A percentile compares a stretch with the other conserved stretches of the same genome.
These are phyloP conservation scores for Cepaea nemoralis DNA, from an alignment of 1,140 invertebrate genomes.

Conservation along the genomic window DNA sequence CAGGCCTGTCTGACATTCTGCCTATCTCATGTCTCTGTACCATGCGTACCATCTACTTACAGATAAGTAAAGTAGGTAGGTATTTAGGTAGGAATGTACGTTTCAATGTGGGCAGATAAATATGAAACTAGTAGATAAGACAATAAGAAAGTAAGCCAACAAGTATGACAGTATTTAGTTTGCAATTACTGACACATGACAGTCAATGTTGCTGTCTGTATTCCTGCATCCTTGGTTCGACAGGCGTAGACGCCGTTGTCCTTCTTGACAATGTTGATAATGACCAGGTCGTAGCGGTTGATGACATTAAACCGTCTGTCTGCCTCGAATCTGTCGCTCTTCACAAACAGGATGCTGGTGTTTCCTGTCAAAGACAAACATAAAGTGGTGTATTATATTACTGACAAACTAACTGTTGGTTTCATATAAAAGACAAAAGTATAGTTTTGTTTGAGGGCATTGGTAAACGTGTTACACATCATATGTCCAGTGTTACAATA, in stretches of 20 bases:
- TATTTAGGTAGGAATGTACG: no score
- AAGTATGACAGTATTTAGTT: not conserved
- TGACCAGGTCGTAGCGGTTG: constrained; percentile 41
- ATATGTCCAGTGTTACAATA: no score
- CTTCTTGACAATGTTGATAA: constrained; percentile 9
- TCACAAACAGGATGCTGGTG: constrained; percentile 27
- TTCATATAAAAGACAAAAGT: no score
- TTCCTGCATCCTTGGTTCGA: constrained; percentile 34
- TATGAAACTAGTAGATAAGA: not conserved
- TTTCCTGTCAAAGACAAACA: constrained; percentile 2
- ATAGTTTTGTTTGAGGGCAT: no score
- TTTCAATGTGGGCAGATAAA: not conserved
- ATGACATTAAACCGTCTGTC: constrained; percentile 19
- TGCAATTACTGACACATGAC: constrained; percentile 16
- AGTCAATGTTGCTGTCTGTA: constrained; percentile 37
- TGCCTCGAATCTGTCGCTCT: not conserved
- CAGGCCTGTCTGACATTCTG: no score
- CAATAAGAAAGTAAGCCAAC: not conserved
- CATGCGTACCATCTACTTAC: no score
- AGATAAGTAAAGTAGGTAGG: no score
- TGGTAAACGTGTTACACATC: no score
- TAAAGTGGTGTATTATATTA: not conserved
- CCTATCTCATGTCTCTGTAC: no score
- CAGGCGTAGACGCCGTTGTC: constrained; percentile 32
- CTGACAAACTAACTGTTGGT: no score